These are phyloP conservation scores for Mythimna ferrago DNA, from an alignment of 2,888 invertebrate genomes.

Conservation along the genomic window DNA sequence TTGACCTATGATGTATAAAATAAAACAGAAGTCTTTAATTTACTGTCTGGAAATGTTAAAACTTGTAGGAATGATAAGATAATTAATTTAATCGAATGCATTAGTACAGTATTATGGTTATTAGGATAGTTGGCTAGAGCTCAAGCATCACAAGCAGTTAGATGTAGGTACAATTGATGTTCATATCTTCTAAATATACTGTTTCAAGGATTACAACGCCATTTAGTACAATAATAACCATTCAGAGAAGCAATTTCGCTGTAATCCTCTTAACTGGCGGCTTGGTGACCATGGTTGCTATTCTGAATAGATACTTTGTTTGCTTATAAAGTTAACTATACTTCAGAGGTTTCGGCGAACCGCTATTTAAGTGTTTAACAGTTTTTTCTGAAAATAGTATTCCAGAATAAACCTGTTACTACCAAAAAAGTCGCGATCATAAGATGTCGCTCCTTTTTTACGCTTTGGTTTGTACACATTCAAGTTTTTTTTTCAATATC, in stretches of 20 bases:
- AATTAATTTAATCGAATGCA: constrained; percentile 53
- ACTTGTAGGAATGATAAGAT: constrained; percentile 37
- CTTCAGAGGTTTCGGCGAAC: not conserved
- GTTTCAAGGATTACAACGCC: constrained; percentile 46
- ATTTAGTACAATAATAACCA: constrained; percentile 32
- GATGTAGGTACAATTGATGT: constrained; percentile 31
- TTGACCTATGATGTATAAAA: constrained; percentile 21
- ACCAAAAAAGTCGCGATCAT: too few species aligned
- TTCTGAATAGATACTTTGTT: constrained; percentile 14
- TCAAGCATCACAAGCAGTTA: constrained; percentile 46
- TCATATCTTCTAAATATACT: constrained; percentile 52
- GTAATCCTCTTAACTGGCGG: constrained; percentile 17
- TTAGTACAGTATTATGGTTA: constrained; percentile 47
- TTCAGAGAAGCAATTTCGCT: constrained; percentile 27
- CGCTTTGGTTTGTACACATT: too few species aligned
- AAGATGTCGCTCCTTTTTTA: not conserved
- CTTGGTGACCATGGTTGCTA: not conserved
- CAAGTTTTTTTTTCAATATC: not conserved
- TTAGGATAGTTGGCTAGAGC: constrained; percentile 49
- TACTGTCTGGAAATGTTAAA: constrained; percentile 29
- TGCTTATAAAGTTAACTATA: not conserved
- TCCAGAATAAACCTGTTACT: too few species aligned
- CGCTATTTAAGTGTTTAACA: not conserved
- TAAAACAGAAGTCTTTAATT: constrained; percentile 21
- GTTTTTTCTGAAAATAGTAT: not conserved